Conservation (phyloP, 2,113 vertebrate species). For the Fulica atra region DNA sequence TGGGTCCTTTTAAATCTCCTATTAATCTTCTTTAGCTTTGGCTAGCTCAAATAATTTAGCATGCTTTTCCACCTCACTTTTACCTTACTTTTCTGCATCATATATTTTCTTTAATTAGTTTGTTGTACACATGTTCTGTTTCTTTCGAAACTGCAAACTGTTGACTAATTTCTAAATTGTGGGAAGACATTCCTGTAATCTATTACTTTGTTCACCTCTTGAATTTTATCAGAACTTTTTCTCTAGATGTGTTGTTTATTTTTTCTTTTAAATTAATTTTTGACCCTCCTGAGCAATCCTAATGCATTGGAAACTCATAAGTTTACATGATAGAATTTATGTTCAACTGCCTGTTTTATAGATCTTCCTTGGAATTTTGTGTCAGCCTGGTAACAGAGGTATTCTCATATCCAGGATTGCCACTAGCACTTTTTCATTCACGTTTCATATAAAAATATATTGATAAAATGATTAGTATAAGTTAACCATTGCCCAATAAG, state of each 20-base stretch:
- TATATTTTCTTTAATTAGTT: neutral
- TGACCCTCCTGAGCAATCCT: neutral
- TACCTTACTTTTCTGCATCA: neutral
- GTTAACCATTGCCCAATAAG: neutral
- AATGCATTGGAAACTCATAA: neutral
- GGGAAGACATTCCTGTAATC: neutral
- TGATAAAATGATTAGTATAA: conserved; percentile 14
- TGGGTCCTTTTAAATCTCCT: neutral
- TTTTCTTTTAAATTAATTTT: neutral
- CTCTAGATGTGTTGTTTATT: neutral
- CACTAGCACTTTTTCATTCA: neutral
- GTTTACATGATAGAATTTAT: neutral
- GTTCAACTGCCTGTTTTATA: neutral
- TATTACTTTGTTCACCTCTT: neutral
- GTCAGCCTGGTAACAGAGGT: neutral
- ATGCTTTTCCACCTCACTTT: neutral
- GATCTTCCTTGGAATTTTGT: conserved; percentile 17
- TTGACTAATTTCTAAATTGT: neutral
- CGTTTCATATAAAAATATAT: neutral
- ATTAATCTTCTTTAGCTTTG: neutral
- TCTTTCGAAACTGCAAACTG: neutral
- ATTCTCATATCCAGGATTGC: neutral
- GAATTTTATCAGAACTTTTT: neutral
- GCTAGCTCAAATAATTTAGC: neutral
- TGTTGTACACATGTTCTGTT: neutral